phyloP scores from a whole-genome alignment of 1,140 invertebrate species.

The Eueides isabella region DNA sequence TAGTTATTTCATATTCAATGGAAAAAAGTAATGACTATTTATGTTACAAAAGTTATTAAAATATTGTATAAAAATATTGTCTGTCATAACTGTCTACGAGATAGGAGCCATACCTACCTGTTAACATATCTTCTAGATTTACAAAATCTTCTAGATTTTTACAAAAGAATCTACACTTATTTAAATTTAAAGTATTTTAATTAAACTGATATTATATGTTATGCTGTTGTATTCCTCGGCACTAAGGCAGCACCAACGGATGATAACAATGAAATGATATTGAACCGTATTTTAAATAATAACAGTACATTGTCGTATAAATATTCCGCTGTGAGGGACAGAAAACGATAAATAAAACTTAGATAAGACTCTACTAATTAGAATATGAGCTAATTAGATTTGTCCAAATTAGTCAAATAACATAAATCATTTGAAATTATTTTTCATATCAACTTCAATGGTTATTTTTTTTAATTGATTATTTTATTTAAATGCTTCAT shows the following conservation, averaged over 20 bases:
- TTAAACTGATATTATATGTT: neutral
- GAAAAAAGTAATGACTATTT: too few relatives aligned
- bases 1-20: too few relatives aligned
- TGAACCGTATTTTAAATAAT: constrained; percentile 24
- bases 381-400: constrained; percentile 34
- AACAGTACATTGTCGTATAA: constrained; percentile 25
- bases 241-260: neutral
- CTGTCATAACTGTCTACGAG: neutral
- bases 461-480: too few relatives aligned
- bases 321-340: constrained; percentile 32
- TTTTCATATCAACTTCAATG: neutral
- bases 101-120: neutral
- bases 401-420: constrained; percentile 33
- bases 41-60: too few relatives aligned
- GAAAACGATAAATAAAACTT: constrained; percentile 25
- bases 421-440: constrained; percentile 8
- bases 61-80: too few relatives aligned
- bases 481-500: too few relatives aligned
- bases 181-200: neutral
- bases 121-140: neutral
- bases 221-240: neutral
- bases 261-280: constrained; percentile 15
- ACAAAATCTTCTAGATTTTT: neutral
- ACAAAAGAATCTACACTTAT: neutral
- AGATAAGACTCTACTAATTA: constrained; percentile 33